Conservation (phyloP, 2,888 invertebrate genomes). For the Pseudococcus jackbeardsleyi region DNA sequence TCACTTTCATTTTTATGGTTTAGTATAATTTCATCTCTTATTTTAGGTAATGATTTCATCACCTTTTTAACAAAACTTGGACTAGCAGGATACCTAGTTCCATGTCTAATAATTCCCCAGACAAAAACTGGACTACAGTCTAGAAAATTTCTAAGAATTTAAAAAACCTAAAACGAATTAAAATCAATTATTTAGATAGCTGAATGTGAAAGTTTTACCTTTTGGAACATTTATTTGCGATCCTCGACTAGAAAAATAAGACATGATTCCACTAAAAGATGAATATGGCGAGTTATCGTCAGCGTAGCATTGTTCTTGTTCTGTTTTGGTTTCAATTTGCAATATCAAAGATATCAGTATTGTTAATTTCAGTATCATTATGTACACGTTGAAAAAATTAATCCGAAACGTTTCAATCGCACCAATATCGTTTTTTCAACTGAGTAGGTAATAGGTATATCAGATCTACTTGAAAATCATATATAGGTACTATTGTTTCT, state of each 20-base stretch:
- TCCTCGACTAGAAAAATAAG: background rate
- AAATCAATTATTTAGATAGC: too few species aligned
- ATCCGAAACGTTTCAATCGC: background rate
- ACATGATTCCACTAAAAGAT: background rate
- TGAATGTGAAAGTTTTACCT: background rate
- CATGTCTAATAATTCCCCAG: background rate
- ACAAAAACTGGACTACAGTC: background rate
- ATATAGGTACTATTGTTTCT: too few species aligned
- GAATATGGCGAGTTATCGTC: background rate
- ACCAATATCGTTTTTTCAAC: too few species aligned
- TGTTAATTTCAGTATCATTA: background rate
- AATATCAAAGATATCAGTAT: background rate
- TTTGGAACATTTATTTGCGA: background rate
- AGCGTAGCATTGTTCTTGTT: background rate
- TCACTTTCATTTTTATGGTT: conserved; percentile 15
- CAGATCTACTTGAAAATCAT: too few species aligned
- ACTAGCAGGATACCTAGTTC: background rate
- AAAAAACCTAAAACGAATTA: background rate
- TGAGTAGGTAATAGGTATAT: too few species aligned
- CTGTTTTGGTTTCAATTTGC: background rate
- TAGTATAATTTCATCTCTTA: background rate
- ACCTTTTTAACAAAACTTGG: background rate
- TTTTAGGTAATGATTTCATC: background rate
- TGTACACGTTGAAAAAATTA: background rate
- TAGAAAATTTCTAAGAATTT: too few species aligned